Conservation (phyloP, 2,888 invertebrate species). For the Tipula confusa region DNA sequence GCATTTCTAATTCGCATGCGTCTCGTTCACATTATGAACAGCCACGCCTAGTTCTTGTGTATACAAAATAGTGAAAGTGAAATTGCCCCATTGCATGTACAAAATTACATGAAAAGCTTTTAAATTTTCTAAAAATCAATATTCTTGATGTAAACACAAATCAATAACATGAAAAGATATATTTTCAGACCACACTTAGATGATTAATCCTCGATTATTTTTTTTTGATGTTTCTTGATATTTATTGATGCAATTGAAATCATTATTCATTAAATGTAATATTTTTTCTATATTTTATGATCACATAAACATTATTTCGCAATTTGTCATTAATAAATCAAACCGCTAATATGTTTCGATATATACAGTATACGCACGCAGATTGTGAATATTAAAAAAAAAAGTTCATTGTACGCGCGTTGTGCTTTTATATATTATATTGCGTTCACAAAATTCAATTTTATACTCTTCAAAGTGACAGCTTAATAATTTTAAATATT, state of each 20-base stretch:
- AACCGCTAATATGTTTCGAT: background rate
- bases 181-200: background rate
- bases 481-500: too few species aligned
- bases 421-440: too few species aligned
- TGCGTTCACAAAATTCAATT: too few species aligned
- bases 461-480: too few species aligned
- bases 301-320: background rate
- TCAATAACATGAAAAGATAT: background rate
- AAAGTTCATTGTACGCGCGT: background rate
- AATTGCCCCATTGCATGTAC: background rate
- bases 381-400: background rate
- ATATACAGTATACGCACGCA: background rate
- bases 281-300: background rate
- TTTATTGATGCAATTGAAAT: background rate
- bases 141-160: background rate
- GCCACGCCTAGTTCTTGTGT: background rate
- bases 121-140: background rate
- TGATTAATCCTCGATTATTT: background rate
- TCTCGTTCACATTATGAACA: background rate
- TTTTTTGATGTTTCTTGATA: background rate
- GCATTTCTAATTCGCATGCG: background rate
- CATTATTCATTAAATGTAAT: background rate
- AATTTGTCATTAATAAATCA: conserved; percentile 7
- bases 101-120: background rate
- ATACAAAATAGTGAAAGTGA: background rate